Evolutionary conservation across 2,888 invertebrate species (phyloP).

Genomic region (Plemyria rubiginata): DNA sequence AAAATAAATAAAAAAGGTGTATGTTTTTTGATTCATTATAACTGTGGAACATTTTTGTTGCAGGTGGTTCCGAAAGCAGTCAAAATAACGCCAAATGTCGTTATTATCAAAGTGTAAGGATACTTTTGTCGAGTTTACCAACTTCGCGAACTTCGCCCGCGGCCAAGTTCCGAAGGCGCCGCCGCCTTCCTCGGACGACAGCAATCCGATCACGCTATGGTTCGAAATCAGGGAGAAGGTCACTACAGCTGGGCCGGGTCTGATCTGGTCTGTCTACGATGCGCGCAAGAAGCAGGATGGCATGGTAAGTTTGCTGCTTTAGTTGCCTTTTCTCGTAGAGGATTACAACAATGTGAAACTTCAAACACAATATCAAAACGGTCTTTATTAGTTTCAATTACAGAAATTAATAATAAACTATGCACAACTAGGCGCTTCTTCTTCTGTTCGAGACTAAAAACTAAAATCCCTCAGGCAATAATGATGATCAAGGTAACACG

Average conservation of each 20-base stretch:
- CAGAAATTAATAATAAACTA: too few relatives aligned
- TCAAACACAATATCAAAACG: too few relatives aligned
- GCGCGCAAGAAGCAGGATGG: slow-evolving; percentile 94
- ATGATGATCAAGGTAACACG: too few relatives aligned
- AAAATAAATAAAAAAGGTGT: too few relatives aligned
- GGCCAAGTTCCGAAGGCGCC: slow-evolving; percentile 43
- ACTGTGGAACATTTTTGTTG: slow-evolving; percentile 5
- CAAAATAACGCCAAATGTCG: slow-evolving; percentile 17
- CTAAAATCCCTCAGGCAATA: too few relatives aligned
- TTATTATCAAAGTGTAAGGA: slow-evolving; percentile 15
- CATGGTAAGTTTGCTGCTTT: slow-evolving; percentile 87
- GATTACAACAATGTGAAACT: too few relatives aligned
- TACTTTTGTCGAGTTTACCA: slow-evolving; percentile 20
- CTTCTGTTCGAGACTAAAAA: too few relatives aligned
- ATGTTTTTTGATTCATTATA: too few relatives aligned
- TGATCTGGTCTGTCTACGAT: slow-evolving; percentile 96
- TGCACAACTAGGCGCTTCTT: too few relatives aligned
- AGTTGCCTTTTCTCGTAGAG: too few relatives aligned
- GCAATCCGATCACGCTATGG: slow-evolving; percentile 93
- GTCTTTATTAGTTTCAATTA: too few relatives aligned
- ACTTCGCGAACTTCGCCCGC: slow-evolving; percentile 12
- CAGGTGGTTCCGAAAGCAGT: slow-evolving; percentile 9
- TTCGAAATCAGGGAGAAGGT: slow-evolving; percentile 94
- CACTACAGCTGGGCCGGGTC: slow-evolving; percentile 93
- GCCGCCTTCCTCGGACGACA: slow-evolving; percentile 73